Conservation (phyloP, 2,888 invertebrate species). For the Trachelus stipa region DNA sequence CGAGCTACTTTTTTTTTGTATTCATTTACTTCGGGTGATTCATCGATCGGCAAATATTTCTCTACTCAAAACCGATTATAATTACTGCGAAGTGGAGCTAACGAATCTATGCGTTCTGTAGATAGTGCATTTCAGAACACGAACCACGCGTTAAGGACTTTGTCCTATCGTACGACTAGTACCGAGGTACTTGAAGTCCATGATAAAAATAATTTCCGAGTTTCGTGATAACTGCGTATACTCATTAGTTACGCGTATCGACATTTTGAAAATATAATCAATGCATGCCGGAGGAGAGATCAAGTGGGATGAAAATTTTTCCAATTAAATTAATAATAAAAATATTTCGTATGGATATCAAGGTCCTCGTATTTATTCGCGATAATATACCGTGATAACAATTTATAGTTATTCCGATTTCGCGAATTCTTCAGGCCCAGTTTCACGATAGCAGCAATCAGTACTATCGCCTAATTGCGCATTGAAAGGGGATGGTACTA, state of each 20-base stretch:
- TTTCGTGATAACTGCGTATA: no score
- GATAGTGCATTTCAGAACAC: not conserved
- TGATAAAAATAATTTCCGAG: no score
- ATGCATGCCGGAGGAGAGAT: no score
- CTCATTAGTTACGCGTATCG: no score
- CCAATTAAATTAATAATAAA: not conserved
- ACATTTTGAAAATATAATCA: no score
- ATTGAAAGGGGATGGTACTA: not conserved
- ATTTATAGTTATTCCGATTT: not conserved
- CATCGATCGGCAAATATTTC: slow-evolving; percentile 2
- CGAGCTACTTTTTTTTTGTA: not conserved
- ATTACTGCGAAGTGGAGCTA: not conserved
- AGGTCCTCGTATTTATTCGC: not conserved
- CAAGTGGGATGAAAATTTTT: no score
- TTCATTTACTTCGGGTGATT: not conserved
- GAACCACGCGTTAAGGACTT: no score
- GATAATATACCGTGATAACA: not conserved
- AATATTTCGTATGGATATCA: not conserved
- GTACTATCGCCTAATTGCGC: not conserved
- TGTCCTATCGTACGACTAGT: no score
- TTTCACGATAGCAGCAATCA: not conserved
- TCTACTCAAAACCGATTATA: slow-evolving; percentile 38
- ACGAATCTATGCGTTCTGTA: not conserved
- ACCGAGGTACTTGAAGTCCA: no score
- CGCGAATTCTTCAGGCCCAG: not conserved